Conservation (phyloP, 2,888 invertebrate genomes). For the Uloborus plumipes region DNA sequence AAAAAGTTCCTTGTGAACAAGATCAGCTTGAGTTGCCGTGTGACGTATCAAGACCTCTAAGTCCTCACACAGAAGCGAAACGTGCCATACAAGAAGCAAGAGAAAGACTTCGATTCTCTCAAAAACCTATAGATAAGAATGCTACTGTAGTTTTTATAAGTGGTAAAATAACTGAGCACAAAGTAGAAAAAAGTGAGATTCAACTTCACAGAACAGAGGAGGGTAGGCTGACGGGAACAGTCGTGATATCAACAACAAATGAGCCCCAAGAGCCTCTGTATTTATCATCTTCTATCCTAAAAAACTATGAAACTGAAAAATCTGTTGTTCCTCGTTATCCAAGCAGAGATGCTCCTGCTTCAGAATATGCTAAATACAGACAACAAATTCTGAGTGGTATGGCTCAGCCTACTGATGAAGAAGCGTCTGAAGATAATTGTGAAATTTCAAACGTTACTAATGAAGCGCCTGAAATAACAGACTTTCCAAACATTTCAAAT, state of each 20-base stretch:
- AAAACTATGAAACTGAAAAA: slow-evolving; percentile 54
- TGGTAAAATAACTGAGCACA: slow-evolving; percentile 61
- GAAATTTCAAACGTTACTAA: neutral
- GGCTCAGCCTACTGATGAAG: slow-evolving; percentile 22
- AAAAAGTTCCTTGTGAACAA: slow-evolving; percentile 33
- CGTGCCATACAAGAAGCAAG: slow-evolving; percentile 64
- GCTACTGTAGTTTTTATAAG: slow-evolving; percentile 62
- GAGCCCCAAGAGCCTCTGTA: slow-evolving; percentile 55
- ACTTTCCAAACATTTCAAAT: slow-evolving; percentile 3
- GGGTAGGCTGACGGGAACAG: slow-evolving; percentile 58
- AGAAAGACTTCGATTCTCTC: slow-evolving; percentile 57
- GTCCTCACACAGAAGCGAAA: slow-evolving; percentile 64
- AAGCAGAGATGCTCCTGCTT: slow-evolving; percentile 61
- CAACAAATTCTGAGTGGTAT: slow-evolving; percentile 60
- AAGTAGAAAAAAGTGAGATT: slow-evolving; percentile 63
- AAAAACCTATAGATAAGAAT: slow-evolving; percentile 59
- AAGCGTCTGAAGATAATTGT: slow-evolving; percentile 3
- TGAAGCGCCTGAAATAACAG: neutral
- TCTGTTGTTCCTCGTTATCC: slow-evolving; percentile 48
- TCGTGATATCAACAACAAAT: slow-evolving; percentile 62
- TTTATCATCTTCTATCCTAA: slow-evolving; percentile 55
- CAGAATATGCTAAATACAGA: slow-evolving; percentile 60
- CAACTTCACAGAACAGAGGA: slow-evolving; percentile 60
- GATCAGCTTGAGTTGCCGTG: neutral
- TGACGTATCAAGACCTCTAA: slow-evolving; percentile 26